phyloP scores from a whole-genome alignment of 2,113 vertebrate species.

The Eira barbara region DNA sequence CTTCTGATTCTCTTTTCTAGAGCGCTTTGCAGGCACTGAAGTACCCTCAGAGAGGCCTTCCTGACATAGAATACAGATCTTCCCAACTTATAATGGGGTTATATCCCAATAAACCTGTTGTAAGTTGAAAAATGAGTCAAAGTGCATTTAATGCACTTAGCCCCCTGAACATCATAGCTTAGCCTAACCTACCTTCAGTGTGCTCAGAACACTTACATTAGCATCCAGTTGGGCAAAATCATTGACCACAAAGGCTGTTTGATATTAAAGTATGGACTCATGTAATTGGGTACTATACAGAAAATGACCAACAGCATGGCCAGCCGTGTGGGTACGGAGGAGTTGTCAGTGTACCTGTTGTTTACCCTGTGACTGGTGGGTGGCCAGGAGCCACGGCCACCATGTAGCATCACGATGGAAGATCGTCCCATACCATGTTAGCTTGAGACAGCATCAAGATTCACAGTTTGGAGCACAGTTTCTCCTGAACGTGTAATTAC shows the following conservation, averaged over 20 bases:
- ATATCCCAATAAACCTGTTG: background rate
- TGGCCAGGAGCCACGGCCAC: background rate
- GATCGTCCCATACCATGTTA: fast-evolving
- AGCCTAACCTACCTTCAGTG: background rate
- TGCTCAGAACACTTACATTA: background rate
- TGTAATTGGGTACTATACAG: background rate
- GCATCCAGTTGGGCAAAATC: background rate
- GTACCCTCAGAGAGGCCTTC: background rate
- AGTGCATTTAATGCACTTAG: background rate
- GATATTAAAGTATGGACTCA: background rate
- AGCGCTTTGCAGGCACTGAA: background rate
- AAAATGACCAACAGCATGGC: background rate
- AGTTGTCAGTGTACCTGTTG: background rate
- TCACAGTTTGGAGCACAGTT: background rate
- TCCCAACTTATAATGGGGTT: background rate
- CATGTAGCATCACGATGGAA: background rate
- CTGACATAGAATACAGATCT: background rate
- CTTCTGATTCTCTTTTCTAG: background rate
- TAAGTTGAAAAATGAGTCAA: background rate
- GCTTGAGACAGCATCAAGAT: background rate
- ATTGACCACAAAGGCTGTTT: background rate
- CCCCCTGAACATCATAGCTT: background rate
- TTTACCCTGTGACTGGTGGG: background rate
- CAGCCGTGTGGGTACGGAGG: background rate
- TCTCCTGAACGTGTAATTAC: background rate